Evolutionary conservation across 2,113 vertebrate species (phyloP).

Genomic region (rat (Rattus norvegicus)): DNA sequence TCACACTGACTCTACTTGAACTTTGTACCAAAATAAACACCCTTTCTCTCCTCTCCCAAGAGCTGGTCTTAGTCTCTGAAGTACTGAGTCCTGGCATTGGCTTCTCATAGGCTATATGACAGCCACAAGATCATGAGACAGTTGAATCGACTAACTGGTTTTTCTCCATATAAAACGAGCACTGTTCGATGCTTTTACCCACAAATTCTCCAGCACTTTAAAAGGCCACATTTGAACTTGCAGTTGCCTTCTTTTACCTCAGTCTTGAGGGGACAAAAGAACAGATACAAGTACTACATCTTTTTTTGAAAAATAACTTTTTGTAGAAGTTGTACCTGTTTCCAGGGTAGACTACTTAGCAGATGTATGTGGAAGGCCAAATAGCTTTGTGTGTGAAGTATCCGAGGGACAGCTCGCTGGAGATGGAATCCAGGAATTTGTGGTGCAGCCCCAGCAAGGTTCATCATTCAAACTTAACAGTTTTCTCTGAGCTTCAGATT

Average conservation of each 20-base stretch:
- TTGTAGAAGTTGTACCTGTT: background rate
- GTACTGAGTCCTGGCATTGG: conserved; percentile 21
- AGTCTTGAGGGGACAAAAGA: background rate
- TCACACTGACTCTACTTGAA: background rate
- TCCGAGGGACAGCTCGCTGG: too few relatives aligned
- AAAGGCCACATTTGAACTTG: background rate
- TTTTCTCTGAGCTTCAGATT: background rate
- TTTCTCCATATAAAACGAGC: background rate
- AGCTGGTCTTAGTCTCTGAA: background rate
- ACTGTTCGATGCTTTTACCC: background rate
- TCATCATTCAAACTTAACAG: background rate
- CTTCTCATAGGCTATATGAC: background rate
- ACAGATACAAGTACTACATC: background rate
- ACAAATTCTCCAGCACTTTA: background rate
- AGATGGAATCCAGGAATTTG: background rate
- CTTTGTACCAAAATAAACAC: conserved; percentile 11
- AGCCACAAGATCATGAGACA: background rate
- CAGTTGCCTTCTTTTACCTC: background rate
- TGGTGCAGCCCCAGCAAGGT: background rate
- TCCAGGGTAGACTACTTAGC: background rate
- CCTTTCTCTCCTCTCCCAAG: background rate
- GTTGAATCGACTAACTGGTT: background rate
- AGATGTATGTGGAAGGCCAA: background rate
- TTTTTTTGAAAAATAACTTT: background rate
- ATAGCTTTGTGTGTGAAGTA: background rate